Conservation (phyloP, 2,888 invertebrate genomes). For the Trachelus tabidus region DNA sequence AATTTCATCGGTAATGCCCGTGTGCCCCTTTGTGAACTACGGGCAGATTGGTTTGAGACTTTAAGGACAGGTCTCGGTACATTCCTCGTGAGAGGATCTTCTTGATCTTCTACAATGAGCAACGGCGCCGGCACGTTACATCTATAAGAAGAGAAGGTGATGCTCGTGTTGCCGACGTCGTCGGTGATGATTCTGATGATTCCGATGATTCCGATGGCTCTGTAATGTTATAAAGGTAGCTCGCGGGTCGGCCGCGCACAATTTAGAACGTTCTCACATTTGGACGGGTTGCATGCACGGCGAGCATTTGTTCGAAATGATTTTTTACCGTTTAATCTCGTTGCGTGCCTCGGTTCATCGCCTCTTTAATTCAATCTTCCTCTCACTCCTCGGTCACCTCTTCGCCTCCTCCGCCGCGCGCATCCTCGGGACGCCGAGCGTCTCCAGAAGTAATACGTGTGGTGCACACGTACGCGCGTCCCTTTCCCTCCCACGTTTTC, state of each 20-base stretch:
- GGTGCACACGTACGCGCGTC: not conserved
- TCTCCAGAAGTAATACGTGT: not conserved
- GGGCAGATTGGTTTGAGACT: not conserved
- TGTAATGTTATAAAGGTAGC: not conserved
- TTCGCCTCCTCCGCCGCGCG: not conserved
- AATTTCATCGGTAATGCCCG: not conserved
- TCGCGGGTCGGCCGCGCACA: slow-evolving; percentile 7
- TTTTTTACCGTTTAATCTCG: slow-evolving; percentile 24
- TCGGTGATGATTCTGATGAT: not conserved
- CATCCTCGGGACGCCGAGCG: not conserved
- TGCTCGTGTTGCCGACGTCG: not conserved
- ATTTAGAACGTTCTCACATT: slow-evolving; percentile 18
- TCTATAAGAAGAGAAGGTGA: not conserved
- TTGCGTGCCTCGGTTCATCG: slow-evolving; percentile 27
- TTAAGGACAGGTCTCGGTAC: not conserved
- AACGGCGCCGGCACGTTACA: not conserved
- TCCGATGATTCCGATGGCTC: too few species aligned
- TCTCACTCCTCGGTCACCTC: not conserved
- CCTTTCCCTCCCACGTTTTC: not conserved
- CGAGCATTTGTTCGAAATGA: slow-evolving; percentile 19
- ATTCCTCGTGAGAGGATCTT: not conserved
- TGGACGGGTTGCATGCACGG: slow-evolving; percentile 12
- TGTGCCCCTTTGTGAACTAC: not conserved
- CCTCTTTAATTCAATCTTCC: slow-evolving; percentile 21
- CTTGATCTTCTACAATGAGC: not conserved